Conservation (phyloP, 2,888 invertebrate genomes). For the Heliconius aoede region DNA sequence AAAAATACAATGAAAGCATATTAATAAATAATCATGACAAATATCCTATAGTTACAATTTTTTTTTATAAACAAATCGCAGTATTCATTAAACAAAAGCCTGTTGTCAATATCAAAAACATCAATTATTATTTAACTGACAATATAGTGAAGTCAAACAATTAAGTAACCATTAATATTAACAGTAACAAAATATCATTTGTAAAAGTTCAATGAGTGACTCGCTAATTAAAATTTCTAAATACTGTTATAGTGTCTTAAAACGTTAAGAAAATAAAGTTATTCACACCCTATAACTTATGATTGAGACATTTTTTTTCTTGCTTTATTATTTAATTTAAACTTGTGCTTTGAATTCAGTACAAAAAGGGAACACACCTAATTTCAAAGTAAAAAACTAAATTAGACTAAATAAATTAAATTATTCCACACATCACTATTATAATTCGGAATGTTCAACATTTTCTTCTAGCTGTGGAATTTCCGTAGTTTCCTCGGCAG, state of each 20-base stretch:
- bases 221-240: neutral
- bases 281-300: neutral
- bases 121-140: neutral
- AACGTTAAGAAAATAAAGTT: neutral
- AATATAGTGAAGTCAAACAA: neutral
- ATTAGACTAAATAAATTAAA: conserved; percentile 75
- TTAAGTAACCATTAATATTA: neutral
- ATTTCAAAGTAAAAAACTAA: conserved; percentile 71
- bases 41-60: neutral
- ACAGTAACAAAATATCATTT: too few relatives aligned
- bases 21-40: neutral
- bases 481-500: conserved; percentile 56
- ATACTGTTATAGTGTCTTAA: neutral
- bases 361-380: conserved; percentile 72
- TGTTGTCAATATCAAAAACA: neutral
- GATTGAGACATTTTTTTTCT: neutral
- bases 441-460: conserved; percentile 81
- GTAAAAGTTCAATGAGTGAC: neutral
- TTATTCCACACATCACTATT: conserved; percentile 66
- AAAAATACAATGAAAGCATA: neutral
- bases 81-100: neutral
- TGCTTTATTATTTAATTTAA: conserved; percentile 25
- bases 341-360: conserved; percentile 53
- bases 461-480: conserved; percentile 59
- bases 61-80: neutral